phyloP scores from a whole-genome alignment of 2,888 invertebrate genomes.

The Mythimna lalbum region DNA sequence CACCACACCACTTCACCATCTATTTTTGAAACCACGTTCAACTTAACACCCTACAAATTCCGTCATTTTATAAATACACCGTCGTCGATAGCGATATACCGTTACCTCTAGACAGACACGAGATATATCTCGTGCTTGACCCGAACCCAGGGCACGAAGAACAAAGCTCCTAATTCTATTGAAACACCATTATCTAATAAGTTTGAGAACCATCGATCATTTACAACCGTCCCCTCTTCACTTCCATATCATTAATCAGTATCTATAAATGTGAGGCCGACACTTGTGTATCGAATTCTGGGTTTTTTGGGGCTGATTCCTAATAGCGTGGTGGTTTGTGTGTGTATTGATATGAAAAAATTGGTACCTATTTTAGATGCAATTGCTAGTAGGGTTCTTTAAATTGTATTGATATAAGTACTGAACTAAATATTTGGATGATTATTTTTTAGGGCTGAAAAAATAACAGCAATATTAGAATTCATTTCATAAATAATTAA shows the following conservation, averaged over 20 bases:
- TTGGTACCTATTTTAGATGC: constrained; percentile 48
- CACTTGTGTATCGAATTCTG: constrained; percentile 85
- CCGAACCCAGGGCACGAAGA: constrained; percentile 79
- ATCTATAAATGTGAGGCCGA: constrained; percentile 87
- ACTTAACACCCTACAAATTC: constrained; percentile 37
- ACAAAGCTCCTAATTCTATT: constrained; percentile 89
- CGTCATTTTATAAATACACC: constrained; percentile 51
- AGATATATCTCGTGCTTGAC: constrained; percentile 70
- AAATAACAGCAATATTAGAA: not conserved
- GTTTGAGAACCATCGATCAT: constrained; percentile 85
- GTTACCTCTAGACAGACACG: constrained; percentile 50
- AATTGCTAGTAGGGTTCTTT: constrained; percentile 41
- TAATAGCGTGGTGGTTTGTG: constrained; percentile 34
- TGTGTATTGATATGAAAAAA: constrained; percentile 17
- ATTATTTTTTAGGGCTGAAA: not conserved
- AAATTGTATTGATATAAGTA: not conserved
- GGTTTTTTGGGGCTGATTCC: constrained; percentile 62
- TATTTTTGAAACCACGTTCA: constrained; percentile 47
- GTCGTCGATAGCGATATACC: constrained; percentile 35
- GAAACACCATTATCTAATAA: constrained; percentile 90
- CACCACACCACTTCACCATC: constrained; percentile 29
- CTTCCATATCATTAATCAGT: constrained; percentile 88
- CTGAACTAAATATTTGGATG: not conserved
- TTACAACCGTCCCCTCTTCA: constrained; percentile 81
- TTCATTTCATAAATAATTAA: not conserved